Base-by-base conservation (phyloP, 2,797 vertebrate species). In the Neoniphon sammara region DNA sequence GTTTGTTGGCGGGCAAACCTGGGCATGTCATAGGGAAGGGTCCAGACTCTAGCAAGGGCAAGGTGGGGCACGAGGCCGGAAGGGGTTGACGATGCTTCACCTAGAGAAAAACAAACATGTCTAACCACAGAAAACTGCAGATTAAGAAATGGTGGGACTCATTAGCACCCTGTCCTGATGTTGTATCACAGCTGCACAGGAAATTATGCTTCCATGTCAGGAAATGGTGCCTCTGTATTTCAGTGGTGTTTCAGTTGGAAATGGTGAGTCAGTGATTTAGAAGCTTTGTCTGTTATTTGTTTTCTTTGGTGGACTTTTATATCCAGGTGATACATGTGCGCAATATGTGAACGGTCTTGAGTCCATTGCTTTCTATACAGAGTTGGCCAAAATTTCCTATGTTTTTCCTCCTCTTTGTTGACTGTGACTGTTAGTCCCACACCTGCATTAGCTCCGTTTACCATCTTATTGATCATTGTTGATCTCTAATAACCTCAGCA, bases 141-240 rank as follows among this genome's bases (percentile, higher is more conserved):
- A 11, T 46, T 57, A 8, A 66, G 80, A 69, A 78, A 60, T 46
- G 62, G 47, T 67, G 61, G 56, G 59, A 53, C 55, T 65, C 69
- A 1, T 50, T 47, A 60, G 36, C 66, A 60, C 57, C 36, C 50
- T 70, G 79, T 77, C 74, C 77, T 73, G 55, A 71, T 77, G 74
- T 73, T 76, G 77, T 75, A 77, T 73, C 70, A 68, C 70, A 70
- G 78, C 74, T 65, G 78, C 78, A 87, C 79, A 60, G 74, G 69
- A 77, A 81, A 68, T 66, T 80, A 83, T 85, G 80, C 84, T 85
- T 88, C 88, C 85, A 69, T 44, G 57, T 79, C 89, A 91, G 89
- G 89, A 91, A 91, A 73, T 77, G 34, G 69, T 12, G 17, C 54
- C 27, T 69, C 66, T 27, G 82, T 62, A 67, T 75, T 76, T 77